phyloP scores from a whole-genome alignment of 37 sponge, comb jelly and placozoan genomes.

The Agelas oroides region DNA sequence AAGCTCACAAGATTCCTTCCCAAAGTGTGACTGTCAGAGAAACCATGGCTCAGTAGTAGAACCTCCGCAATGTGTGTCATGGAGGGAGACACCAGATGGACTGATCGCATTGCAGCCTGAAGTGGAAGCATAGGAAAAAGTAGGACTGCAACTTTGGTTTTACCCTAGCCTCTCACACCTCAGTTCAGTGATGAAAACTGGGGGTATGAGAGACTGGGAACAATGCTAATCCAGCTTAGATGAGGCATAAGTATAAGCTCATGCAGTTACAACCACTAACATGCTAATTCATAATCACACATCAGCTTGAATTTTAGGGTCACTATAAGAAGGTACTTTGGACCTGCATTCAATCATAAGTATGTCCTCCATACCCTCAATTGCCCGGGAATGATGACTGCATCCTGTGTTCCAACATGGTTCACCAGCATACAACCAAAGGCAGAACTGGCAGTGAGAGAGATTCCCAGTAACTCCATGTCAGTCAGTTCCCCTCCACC shows the following conservation, averaged over 20 bases:
- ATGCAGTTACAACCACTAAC: no score
- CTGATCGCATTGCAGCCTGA: slow-evolving; percentile 23
- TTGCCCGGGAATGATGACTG: slow-evolving; percentile 13
- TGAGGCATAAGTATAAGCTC: no score
- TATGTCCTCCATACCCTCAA: slow-evolving; percentile 23
- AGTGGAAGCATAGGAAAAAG: no score
- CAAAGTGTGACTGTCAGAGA: slow-evolving; percentile 9
- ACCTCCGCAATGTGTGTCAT: slow-evolving; percentile 23
- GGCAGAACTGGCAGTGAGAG: slow-evolving; percentile 7
- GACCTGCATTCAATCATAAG: no score
- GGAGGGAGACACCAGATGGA: slow-evolving; percentile 25
- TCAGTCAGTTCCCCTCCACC: background rate
- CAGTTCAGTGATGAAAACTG: no score
- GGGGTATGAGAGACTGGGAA: no score
- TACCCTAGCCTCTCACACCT: no score
- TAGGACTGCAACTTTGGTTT: no score
- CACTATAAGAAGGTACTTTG: no score
- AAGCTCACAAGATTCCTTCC: background rate
- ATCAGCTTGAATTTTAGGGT: no score
- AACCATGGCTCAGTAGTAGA: slow-evolving; percentile 49
- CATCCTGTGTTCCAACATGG: background rate
- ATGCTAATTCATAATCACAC: no score
- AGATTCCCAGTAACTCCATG: slow-evolving; percentile 33
- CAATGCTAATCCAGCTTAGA: no score
- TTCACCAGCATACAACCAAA: slow-evolving; percentile 59